A percentile compares a stretch with the other conserved stretches of the same genome.
Conservation (phyloP, 2,888 invertebrate genomes). For the Xestia rhomboidea region DNA sequence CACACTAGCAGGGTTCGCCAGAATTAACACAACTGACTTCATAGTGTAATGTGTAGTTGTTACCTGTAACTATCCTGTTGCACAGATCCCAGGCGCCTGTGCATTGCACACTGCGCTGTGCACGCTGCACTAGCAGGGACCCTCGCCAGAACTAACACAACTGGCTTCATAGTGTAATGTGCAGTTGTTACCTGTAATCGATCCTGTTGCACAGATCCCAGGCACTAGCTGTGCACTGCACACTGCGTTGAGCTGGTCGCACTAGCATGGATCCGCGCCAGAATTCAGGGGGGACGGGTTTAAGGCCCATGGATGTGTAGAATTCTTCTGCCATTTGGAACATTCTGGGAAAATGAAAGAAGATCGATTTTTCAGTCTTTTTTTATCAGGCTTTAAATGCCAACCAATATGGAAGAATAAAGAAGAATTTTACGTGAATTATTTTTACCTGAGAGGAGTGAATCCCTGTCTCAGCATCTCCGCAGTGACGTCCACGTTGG, state of each 20-base stretch:
- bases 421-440: too few species aligned
- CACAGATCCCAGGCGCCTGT: too few species aligned
- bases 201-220: slow-evolving; percentile 96
- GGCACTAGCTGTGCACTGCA: slow-evolving; percentile 94
- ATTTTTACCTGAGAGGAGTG: slow-evolving; percentile 92
- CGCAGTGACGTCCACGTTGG: slow-evolving; percentile 93
- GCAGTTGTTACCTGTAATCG: slow-evolving; percentile 93
- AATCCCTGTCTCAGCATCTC: slow-evolving; percentile 94
- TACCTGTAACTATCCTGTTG: too few species aligned
- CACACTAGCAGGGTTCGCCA: too few species aligned
- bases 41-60: too few species aligned
- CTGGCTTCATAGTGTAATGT: background rate
- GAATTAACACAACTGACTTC: too few species aligned
- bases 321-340: slow-evolving; percentile 96
- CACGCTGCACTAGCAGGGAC: too few species aligned
- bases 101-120: too few species aligned
- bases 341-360: slow-evolving; percentile 88
- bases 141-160: too few species aligned
- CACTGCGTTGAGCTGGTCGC: slow-evolving; percentile 93
- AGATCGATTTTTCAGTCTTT: too few species aligned
- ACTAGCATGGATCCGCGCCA: slow-evolving; percentile 96
- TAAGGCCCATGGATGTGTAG: slow-evolving; percentile 94
- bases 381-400: too few species aligned
- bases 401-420: too few species aligned
- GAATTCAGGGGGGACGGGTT: slow-evolving; percentile 95